phyloP scores from a whole-genome alignment of 2,888 invertebrate species.

The Meandrusa payeni region DNA sequence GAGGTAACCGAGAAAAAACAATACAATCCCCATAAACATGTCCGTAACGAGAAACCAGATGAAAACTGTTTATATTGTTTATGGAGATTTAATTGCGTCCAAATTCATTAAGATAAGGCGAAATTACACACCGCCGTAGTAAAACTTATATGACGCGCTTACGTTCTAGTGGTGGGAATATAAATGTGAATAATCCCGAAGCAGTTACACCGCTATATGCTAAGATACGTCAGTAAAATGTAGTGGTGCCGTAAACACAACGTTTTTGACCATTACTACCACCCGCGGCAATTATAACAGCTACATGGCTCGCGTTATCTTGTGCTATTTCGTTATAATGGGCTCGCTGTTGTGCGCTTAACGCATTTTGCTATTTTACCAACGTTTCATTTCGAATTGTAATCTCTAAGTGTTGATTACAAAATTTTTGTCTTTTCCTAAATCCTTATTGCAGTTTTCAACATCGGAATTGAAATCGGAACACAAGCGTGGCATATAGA shows the following conservation, averaged over 20 bases:
- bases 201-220: conserved; percentile 4
- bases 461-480: too few species aligned
- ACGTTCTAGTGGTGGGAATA: conserved; percentile 12
- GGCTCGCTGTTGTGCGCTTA: conserved; percentile 1
- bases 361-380: conserved; percentile 10
- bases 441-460: too few species aligned
- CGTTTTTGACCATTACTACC: conserved; percentile 19
- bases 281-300: conserved; percentile 20
- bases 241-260: conserved; percentile 16
- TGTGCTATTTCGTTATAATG: conserved; percentile 20
- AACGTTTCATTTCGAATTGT: conserved; percentile 5
- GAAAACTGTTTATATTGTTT: conserved; percentile 16
- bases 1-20: conserved; percentile 8
- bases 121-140: conserved; percentile 14
- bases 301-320: conserved; percentile 18
- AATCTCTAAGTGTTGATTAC: neutral
- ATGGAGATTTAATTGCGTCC: conserved; percentile 21
- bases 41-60: conserved; percentile 12
- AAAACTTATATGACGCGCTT: conserved; percentile 21
- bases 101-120: conserved; percentile 24
- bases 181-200: conserved; percentile 10
- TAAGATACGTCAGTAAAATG: conserved; percentile 19
- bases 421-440: too few species aligned
- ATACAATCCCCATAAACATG: conserved; percentile 8
- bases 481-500: too few species aligned